Evolutionary conservation across 2,113 vertebrate genomes (phyloP).

Genomic region (Thunnus maccoyii): DNA sequence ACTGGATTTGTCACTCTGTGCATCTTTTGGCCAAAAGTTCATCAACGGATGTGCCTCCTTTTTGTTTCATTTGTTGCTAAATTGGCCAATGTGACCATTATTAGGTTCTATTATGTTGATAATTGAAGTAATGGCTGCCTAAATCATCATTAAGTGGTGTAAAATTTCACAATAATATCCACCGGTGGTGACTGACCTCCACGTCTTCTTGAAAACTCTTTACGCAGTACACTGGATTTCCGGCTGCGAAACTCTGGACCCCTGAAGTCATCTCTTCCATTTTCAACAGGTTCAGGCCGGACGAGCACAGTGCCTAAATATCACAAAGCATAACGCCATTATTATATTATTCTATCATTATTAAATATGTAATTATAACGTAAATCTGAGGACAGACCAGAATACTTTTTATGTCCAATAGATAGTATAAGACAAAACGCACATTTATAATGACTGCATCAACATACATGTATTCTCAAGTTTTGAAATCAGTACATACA

Average conservation of each 20-base stretch:
- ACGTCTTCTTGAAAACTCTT: slow-evolving; percentile 91
- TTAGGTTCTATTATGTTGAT: background rate
- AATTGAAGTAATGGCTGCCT: background rate
- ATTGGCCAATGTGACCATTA: background rate
- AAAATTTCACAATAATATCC: background rate
- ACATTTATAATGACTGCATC: background rate
- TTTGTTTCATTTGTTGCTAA: background rate
- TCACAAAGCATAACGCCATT: slow-evolving; percentile 8
- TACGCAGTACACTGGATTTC: slow-evolving; percentile 88
- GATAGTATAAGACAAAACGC: background rate
- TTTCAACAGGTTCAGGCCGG: slow-evolving; percentile 94
- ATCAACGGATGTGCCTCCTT: background rate
- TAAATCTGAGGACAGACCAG: background rate
- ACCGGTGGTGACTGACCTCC: slow-evolving; percentile 85
- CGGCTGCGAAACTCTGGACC: slow-evolving; percentile 97
- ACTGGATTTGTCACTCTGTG: background rate
- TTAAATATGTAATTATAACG: background rate
- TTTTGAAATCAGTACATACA: too few relatives aligned
- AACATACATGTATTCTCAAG: background rate
- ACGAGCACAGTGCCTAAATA: slow-evolving; percentile 93
- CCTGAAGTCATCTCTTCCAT: slow-evolving; percentile 97
- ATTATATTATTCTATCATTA: background rate
- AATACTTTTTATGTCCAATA: background rate
- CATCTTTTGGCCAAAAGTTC: background rate
- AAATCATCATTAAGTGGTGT: background rate